These are phyloP conservation scores for Drosophila hamatofila DNA, from an alignment of 2,888 invertebrate genomes.

Conservation along the genomic window DNA sequence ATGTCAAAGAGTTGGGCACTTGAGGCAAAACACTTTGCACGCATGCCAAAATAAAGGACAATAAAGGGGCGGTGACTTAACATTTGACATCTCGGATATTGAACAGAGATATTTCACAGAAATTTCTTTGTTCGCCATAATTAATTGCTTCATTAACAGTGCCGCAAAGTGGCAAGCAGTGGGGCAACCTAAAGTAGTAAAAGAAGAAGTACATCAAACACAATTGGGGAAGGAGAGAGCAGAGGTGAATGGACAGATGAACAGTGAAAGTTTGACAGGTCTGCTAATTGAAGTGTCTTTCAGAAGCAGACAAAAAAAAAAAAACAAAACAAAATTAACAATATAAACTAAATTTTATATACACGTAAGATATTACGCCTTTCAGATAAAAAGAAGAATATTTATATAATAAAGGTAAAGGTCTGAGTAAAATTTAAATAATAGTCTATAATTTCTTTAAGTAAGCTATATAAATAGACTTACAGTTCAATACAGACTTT, in stretches of 20 bases:
- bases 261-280: constrained; percentile 77
- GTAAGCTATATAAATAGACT: no score
- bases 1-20: constrained; percentile 76
- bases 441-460: no score
- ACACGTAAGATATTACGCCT: background rate
- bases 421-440: no score
- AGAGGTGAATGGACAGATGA: constrained; percentile 32
- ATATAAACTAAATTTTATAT: background rate
- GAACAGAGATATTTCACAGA: constrained; percentile 47
- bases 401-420: no score
- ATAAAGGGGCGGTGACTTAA: constrained; percentile 44
- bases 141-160: constrained; percentile 78
- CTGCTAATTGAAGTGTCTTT: constrained; percentile 81
- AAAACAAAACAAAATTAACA: constrained; percentile 2
- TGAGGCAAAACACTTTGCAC: constrained; percentile 69
- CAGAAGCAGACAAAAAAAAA: constrained; percentile 14
- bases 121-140: constrained; percentile 55
- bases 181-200: constrained; percentile 18
- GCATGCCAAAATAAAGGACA: constrained; percentile 27
- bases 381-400: background rate
- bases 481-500: no score
- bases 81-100: constrained; percentile 51
- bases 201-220: constrained; percentile 29
- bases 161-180: constrained; percentile 27
- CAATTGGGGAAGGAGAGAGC: constrained; percentile 22